Evolutionary conservation across 2,113 vertebrate genomes (phyloP).

Genomic region (Cavia aperea): DNA sequence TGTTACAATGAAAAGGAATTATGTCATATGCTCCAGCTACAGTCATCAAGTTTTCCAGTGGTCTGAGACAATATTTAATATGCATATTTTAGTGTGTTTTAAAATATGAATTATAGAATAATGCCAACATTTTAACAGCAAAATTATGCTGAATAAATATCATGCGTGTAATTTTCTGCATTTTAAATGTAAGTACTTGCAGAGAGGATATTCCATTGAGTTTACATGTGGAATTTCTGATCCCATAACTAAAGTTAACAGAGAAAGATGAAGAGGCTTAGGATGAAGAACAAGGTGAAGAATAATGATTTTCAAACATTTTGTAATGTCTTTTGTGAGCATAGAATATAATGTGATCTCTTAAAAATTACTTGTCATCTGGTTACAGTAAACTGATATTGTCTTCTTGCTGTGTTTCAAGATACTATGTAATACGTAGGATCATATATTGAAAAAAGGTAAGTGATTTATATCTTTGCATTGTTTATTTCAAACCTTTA

Average conservation of each 20-base stretch:
- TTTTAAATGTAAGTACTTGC: background rate
- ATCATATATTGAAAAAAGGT: background rate
- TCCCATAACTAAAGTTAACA: background rate
- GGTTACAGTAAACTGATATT: background rate
- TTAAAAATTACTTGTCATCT: background rate
- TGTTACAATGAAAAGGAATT: background rate
- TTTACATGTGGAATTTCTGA: background rate
- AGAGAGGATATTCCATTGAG: background rate
- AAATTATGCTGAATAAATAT: background rate
- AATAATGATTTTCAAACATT: background rate
- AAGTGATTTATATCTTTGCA: background rate
- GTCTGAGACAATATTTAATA: background rate
- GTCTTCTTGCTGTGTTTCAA: background rate
- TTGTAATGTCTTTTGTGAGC: background rate
- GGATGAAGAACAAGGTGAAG: background rate
- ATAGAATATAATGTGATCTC: background rate
- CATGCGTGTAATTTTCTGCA: accelerated
- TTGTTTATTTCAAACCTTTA: background rate
- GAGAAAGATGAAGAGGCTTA: background rate
- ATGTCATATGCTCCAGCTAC: background rate
- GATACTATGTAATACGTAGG: background rate
- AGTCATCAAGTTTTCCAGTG: background rate
- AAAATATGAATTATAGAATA: background rate
- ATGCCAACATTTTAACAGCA: background rate
- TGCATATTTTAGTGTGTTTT: background rate